Evolutionary conservation across 2,888 invertebrate species (phyloP), one percentile per base, ranked within the genome.

Genomic region (Hypsopygia costalis): DNA sequence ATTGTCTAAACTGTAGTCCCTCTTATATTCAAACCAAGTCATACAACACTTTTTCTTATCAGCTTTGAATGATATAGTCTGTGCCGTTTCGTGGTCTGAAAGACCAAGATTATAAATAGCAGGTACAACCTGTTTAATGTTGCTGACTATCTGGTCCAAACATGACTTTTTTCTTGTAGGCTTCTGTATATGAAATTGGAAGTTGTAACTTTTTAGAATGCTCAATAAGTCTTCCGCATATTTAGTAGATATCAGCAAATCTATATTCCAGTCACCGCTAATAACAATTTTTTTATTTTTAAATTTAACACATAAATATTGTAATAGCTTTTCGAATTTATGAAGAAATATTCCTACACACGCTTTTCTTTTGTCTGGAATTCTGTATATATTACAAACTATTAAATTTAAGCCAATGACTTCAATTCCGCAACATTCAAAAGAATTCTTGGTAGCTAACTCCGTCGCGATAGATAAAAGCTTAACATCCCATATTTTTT

Each of bases 1-100:
- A 34, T 47, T 47, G 10, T 28, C 31, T 8, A 12, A 6, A 22
- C 37, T 27, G 31, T 40, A 44, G 27, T 47, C 44, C 1, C 37
- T 25, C 21, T 21, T 40, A 12, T 11, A 30, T 41, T 41, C 39
- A 31, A 38, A 41, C 44, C 44, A 45, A 1, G 33, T 39, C 6
- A 25, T 34, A 4, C 30, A 1, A 1, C 6, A 22, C 28, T 11
- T 38, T 25, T 34, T 36, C 16, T 41, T 41, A 28, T 42, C 29
- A 1, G 12, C n/a, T n/a, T n/a, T n/a, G n/a, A n/a, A n/a, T n/a
- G 37, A 21, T 1, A 41, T 16, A 1, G 29, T 25, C 29, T 42
- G 42, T 1, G 34, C 42, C 4, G 37, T 37, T 25, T 42, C 37
- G 33, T 37, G 42, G 8, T 42, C 37, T 11, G 37, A 34, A 1